A percentile compares a stretch with the other conserved stretches of the same genome.
Evolutionary conservation across 1,140 invertebrate species (phyloP).

Genomic region (Chelonus insularis): DNA sequence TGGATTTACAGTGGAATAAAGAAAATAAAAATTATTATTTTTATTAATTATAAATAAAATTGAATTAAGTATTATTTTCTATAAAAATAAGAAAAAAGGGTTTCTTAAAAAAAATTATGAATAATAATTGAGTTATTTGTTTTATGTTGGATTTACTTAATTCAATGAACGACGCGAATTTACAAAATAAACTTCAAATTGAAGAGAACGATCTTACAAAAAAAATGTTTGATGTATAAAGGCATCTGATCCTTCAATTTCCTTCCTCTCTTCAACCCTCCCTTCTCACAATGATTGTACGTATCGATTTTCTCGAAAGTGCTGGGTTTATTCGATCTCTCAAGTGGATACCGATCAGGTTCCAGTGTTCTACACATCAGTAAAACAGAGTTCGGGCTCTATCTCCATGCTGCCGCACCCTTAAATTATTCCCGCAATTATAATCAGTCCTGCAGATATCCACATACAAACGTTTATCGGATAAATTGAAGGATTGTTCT

Average conservation of each 20-base stretch:
- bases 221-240: background rate
- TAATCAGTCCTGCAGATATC: slow-evolving; percentile 18
- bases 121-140: background rate
- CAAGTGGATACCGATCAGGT: slow-evolving; percentile 15
- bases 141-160: no score
- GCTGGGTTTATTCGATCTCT: slow-evolving; percentile 30
- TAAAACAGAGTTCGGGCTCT: slow-evolving; percentile 27
- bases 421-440: slow-evolving; percentile 57
- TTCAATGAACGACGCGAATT: no score
- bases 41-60: no score
- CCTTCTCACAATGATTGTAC: slow-evolving; percentile 38
- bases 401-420: slow-evolving; percentile 39
- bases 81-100: no score
- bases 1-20: no score
- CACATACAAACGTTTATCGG: background rate
- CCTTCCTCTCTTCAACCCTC: background rate
- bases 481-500: no score
- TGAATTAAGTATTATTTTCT: no score
- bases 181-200: background rate
- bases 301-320: slow-evolving; percentile 51
- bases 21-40: no score
- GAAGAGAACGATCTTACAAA: background rate
- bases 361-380: slow-evolving; percentile 4
- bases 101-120: background rate
- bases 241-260: slow-evolving; percentile 23